Base-by-base conservation (phyloP, 2,888 invertebrate species). In the Papilio demoleus region DNA sequence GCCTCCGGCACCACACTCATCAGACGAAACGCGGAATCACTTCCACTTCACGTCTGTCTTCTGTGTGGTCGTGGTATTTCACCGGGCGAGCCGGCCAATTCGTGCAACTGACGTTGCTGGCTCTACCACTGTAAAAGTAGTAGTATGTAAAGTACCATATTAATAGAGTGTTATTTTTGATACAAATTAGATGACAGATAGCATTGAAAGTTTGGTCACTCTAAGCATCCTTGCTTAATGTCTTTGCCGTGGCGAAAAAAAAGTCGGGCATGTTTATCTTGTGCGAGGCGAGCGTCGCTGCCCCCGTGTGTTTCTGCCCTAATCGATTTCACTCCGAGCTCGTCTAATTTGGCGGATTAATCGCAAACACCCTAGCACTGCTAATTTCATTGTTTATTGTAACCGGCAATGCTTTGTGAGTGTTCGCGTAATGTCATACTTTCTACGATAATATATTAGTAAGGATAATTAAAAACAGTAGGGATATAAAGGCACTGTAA, bases 261-360 rank as follows among this genome's bases (percentile, higher is more conserved):
- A 92, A 89, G 80, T 78, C 84, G 85, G 90, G 88, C 88, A 89
- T 92, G 92, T 92, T 92, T 92, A 92, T 92, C 92, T 92, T 92
- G 86, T 83, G 81, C 79, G 84, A 81, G 84, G 81, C 79, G 84
- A 82, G 82, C 85, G 80, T 78, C 79, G 76, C 80, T 71, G 74
- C 76, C 75, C 73, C 76, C 72, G 71, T 70, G 76, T 77, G 77
- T 77, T 81, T 81, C 78, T 80, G 82, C 77, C 83, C 85, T 90
- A 92, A 92, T 92, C 92, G 92, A 92, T 92, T 92, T 90, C 86
- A 85, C 86, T 83, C 79, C 81, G 88, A 90, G 88, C 85, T 81
- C 81, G 87, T 88, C 92, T 88, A 91, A 92, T 92, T 92, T 89
- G 80, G 77, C 83, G 90, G 87, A 91, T 91, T 92, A 92, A 92